Percentiles rank a stretch among this genome's conserved stretches.
phyloP scores from a whole-genome alignment of 2,113 vertebrate species.

The Lepus timidus region DNA sequence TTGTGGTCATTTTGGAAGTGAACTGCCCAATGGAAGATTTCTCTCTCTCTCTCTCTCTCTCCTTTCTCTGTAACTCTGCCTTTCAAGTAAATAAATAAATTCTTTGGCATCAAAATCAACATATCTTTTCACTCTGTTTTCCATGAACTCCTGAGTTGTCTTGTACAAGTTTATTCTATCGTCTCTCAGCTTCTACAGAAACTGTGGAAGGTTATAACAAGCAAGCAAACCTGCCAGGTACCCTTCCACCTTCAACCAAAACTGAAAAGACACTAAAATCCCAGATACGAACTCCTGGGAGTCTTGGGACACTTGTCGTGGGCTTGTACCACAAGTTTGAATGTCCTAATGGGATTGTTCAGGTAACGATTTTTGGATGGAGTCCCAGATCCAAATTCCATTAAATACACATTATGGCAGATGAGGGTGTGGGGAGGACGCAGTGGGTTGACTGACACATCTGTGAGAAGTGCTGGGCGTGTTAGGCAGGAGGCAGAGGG shows the following conservation, averaged over 20 bases:
- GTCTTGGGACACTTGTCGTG: neutral
- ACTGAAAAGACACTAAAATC: neutral
- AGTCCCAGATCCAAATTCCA: constrained; percentile 47
- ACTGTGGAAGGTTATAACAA: neutral
- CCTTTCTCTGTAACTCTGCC: too few species aligned
- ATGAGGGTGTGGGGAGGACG: neutral
- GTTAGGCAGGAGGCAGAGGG: neutral
- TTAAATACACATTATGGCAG: constrained; percentile 4
- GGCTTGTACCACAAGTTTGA: neutral
- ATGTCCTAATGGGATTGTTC: neutral
- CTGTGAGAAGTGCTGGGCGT: neutral
- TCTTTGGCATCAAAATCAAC: too few species aligned
- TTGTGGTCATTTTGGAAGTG: too few species aligned
- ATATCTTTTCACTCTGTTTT: too few species aligned
- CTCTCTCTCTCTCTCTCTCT: too few species aligned
- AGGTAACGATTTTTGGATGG: constrained; percentile 42
- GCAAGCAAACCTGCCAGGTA: neutral
- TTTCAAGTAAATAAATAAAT: too few species aligned
- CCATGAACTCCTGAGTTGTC: too few species aligned
- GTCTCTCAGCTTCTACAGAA: neutral
- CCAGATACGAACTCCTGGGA: neutral
- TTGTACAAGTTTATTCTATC: neutral
- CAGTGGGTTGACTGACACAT: constrained; percentile 39
- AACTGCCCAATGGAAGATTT: too few species aligned
- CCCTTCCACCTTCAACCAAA: neutral